Percentiles rank a stretch among this genome's conserved stretches.
These are phyloP conservation scores for human (Homo sapiens) DNA, from an alignment of 2,113 vertebrate species.

Conservation along the genomic window GRCh38 chr12:110668501-110669000, in stretches of 20 bases:
- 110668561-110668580: not conserved
- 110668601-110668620: not conserved
- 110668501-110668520: too few species aligned
- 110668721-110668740: not conserved
- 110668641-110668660: not conserved
- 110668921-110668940: not conserved
- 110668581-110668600: not conserved
- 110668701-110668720: not conserved
- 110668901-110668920: not conserved
- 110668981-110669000: not conserved
- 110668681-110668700: not conserved
- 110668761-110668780: too few species aligned
- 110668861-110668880: not conserved
- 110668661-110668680: not conserved
- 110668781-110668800: not conserved
- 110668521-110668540: not conserved
- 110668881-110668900: not conserved
- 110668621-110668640: not conserved
- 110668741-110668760: not conserved
- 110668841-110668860: not conserved
- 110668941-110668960: accelerated
- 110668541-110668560: accelerated
- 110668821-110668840: not conserved
- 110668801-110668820: not conserved
- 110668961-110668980: not conserved